Evolutionary conservation across 2,113 vertebrate species (phyloP).

Genomic region (Indicator maculatus): DNA sequence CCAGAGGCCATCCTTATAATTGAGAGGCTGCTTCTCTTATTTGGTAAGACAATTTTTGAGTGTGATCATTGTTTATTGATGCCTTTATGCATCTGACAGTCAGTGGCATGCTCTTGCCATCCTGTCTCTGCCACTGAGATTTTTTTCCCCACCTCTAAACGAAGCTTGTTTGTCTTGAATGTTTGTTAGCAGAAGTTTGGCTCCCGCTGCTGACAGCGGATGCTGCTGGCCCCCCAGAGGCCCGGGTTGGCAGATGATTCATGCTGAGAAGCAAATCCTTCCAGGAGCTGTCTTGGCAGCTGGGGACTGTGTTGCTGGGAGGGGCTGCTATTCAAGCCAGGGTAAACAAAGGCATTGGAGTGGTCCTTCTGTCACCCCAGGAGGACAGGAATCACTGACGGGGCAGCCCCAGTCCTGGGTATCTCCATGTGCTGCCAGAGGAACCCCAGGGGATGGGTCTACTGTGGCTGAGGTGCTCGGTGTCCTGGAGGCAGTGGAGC

Average conservation of each 20-base stretch:
- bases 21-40: background rate
- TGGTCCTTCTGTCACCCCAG: background rate
- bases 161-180: background rate
- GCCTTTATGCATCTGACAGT: background rate
- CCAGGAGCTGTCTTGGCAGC: background rate
- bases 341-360: fast-evolving
- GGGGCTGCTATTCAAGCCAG: background rate
- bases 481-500: background rate
- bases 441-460: background rate
- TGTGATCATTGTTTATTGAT: background rate
- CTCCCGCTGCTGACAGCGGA: background rate
- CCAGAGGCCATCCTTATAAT: background rate
- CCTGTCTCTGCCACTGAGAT: background rate
- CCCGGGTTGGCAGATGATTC: background rate
- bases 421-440: background rate
- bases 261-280: background rate
- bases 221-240: background rate
- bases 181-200: background rate
- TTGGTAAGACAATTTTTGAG: background rate
- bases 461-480: background rate
- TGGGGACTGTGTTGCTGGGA: background rate
- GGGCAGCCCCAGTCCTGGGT: background rate
- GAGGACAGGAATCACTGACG: background rate
- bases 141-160: background rate
- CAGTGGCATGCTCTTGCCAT: background rate